Percentiles rank a stretch among this genome's conserved stretches.
These are phyloP conservation scores for Diplodus puntazzo DNA, from an alignment of 2,797 vertebrate species.

Conservation along the genomic window DNA sequence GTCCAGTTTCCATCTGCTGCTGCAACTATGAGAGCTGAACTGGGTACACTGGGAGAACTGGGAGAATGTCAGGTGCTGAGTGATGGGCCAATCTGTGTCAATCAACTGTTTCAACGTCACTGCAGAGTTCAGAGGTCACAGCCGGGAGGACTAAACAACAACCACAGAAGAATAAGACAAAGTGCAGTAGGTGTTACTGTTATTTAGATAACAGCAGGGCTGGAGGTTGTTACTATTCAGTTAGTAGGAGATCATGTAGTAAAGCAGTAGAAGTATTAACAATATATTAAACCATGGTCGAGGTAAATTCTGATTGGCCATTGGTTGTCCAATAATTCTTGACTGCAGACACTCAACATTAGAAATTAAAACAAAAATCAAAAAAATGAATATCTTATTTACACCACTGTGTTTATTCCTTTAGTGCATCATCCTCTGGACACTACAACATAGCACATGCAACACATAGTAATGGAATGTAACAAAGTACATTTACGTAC, in stretches of 20 bases:
- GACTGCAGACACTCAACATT: no score
- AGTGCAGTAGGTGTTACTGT: background rate
- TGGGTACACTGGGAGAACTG: background rate
- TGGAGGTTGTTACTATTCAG: background rate
- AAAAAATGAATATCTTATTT: no score
- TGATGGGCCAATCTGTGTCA: background rate
- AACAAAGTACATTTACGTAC: no score
- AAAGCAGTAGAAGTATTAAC: background rate
- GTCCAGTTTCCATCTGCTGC: background rate
- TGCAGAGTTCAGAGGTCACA: slow-evolving; percentile 39
- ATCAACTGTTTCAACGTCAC: background rate
- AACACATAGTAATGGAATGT: no score
- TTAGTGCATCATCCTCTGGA: no score
- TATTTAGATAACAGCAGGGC: no score
- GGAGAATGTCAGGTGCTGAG: background rate
- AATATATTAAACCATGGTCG: background rate
- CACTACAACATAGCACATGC: no score
- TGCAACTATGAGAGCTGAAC: background rate
- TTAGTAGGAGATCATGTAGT: background rate
- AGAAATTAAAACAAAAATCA: no score
- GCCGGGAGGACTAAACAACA: background rate
- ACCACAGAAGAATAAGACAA: slow-evolving; percentile 6
- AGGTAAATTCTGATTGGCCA: no score
- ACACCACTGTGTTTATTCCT: no score
- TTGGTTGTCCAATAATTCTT: no score